Evolutionary conservation across 2,888 invertebrate species (phyloP).

Genomic region (Caenorhabditis doughertyi): DNA sequence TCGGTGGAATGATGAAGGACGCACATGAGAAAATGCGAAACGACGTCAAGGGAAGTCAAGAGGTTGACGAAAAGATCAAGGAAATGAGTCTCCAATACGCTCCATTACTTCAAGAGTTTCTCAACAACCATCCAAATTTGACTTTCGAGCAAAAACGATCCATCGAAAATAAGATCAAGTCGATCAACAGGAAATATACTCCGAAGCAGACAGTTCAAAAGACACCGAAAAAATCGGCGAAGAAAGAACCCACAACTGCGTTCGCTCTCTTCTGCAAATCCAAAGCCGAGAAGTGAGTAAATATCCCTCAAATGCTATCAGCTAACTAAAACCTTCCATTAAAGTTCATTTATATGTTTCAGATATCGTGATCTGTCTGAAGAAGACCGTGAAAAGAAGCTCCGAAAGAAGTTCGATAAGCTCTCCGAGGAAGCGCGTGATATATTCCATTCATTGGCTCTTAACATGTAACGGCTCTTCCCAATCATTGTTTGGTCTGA

Average conservation of each 20-base stretch:
- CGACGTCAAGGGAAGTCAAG: neutral
- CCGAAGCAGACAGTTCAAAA: neutral
- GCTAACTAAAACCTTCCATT: no score
- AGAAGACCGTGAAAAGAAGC: slow-evolving; percentile 40
- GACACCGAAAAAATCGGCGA: neutral
- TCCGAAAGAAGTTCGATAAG: slow-evolving; percentile 41
- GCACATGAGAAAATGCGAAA: slow-evolving; percentile 9
- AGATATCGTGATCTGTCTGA: slow-evolving; percentile 53
- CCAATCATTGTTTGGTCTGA: no score
- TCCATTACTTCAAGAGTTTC: slow-evolving; percentile 15
- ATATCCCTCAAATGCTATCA: no score
- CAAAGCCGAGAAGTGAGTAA: slow-evolving; percentile 44
- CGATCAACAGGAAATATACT: neutral
- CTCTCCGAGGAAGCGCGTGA: slow-evolving; percentile 11
- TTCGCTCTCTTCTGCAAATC: slow-evolving; percentile 45
- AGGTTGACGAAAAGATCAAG: slow-evolving; percentile 13
- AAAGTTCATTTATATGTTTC: no score
- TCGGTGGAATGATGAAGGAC: neutral
- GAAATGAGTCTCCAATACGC: neutral
- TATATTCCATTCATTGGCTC: slow-evolving; percentile 28
- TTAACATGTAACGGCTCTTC: neutral
- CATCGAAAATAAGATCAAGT: slow-evolving; percentile 3
- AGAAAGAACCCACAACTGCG: slow-evolving; percentile 39
- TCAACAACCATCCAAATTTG: slow-evolving; percentile 31
- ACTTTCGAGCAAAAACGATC: slow-evolving; percentile 21